These are phyloP conservation scores for Bursaphelenchus mucronatus DNA, from an alignment of 1,140 invertebrate species.

Conservation along the genomic window DNA sequence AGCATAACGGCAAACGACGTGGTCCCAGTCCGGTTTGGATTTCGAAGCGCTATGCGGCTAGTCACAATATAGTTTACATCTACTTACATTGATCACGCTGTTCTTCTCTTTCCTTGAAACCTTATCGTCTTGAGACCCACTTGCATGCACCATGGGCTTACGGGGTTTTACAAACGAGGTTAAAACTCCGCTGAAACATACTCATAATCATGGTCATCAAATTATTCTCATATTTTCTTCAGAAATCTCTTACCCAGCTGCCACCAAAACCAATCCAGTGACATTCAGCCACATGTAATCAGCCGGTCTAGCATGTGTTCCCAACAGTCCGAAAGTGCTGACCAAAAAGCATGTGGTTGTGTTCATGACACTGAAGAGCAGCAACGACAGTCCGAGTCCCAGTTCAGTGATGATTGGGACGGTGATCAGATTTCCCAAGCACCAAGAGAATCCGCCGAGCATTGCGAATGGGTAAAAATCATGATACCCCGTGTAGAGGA, in stretches of 20 bases:
- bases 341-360: constrained; percentile 10
- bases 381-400: constrained; percentile 5
- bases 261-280: constrained; percentile 13
- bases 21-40: too few relatives aligned
- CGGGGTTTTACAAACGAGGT: constrained; percentile 21
- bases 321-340: constrained; percentile 17
- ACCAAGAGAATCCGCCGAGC: constrained; percentile 13
- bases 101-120: neutral
- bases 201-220: neutral
- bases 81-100: neutral
- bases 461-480: constrained; percentile 11
- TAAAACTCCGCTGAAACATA: constrained; percentile 7
- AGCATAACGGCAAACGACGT: too few relatives aligned
- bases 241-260: constrained; percentile 7
- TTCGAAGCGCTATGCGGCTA: too few relatives aligned
- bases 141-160: constrained; percentile 6
- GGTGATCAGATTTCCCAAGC: constrained; percentile 14
- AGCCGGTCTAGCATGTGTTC: constrained; percentile 8
- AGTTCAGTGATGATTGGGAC: constrained; percentile 23
- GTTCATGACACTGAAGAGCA: constrained; percentile 17
- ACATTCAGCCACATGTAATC: constrained; percentile 9
- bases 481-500: neutral
- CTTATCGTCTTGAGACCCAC: neutral
- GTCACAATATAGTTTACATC: too few relatives aligned
- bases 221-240: neutral